Conservation (phyloP, 35 echinoderm and acorn worm genomes). For the Strongylocentrotus purpuratus region DNA sequence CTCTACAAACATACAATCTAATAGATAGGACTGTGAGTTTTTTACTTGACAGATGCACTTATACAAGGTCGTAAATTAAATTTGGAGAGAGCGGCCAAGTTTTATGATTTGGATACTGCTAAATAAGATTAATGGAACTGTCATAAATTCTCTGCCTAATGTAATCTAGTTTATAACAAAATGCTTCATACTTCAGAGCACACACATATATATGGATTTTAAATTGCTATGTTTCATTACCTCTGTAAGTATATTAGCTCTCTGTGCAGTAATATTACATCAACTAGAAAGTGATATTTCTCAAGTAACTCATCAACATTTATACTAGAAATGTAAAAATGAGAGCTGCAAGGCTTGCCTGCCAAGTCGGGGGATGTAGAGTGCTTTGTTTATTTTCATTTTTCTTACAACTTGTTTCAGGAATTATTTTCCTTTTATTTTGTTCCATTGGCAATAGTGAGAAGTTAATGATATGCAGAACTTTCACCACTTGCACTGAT, state of each 20-base stretch:
- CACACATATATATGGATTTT: background rate
- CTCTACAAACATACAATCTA: background rate
- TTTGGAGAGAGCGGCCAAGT: background rate
- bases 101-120: background rate
- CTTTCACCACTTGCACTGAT: too few species aligned
- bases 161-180: background rate
- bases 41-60: background rate
- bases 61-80: background rate
- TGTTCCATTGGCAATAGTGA: too few species aligned
- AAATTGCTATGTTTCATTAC: background rate
- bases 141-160: background rate
- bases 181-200: background rate
- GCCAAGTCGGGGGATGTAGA: too few species aligned
- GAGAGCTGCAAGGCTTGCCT: too few species aligned
- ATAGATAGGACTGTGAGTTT: background rate
- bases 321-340: too few species aligned
- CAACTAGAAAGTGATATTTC: background rate
- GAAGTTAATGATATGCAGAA: too few species aligned
- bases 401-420: too few species aligned
- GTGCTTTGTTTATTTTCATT: too few species aligned
- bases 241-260: background rate
- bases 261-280: background rate
- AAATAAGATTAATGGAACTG: constrained; percentile 9
- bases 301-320: background rate
- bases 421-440: too few species aligned